These are phyloP conservation scores for Drosophila fungiperda DNA, from an alignment of 2,888 invertebrate genomes.

Conservation along the genomic window DNA sequence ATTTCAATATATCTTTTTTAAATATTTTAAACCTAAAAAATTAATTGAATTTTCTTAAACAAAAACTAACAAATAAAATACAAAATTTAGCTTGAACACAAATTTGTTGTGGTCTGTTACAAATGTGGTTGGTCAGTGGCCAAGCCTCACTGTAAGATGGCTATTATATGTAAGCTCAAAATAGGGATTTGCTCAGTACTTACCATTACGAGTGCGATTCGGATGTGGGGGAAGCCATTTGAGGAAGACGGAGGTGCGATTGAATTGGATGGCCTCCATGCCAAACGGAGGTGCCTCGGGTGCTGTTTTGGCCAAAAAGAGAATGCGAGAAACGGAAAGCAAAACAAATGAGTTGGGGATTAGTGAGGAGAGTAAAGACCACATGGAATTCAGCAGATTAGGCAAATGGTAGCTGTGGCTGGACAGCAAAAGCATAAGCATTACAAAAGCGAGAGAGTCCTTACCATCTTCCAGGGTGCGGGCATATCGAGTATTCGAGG, in stretches of 20 bases:
- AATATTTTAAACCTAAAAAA: not conserved
- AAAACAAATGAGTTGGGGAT: conserved; percentile 25
- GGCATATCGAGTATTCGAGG: conserved; percentile 92
- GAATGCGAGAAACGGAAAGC: not conserved
- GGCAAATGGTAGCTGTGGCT: conserved; percentile 13
- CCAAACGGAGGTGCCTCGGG: conserved; percentile 94
- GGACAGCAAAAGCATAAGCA: conserved; percentile 24
- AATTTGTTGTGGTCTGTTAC: not conserved
- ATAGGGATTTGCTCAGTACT: conserved; percentile 47
- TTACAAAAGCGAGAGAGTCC: conserved; percentile 53
- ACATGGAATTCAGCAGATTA: conserved; percentile 23
- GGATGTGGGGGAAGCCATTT: conserved; percentile 94
- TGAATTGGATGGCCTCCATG: conserved; percentile 93
- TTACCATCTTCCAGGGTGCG: conserved; percentile 94
- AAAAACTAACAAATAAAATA: not conserved
- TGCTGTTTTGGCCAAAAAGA: conserved; percentile 85
- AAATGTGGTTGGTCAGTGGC: not conserved
- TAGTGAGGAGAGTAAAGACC: conserved; percentile 15
- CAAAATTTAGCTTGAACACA: not conserved
- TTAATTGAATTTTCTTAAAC: not conserved
- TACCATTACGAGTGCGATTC: conserved; percentile 91
- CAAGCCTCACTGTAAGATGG: not conserved
- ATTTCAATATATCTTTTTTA: not conserved
- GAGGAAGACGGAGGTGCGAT: conserved; percentile 91
- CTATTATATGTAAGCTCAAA: not conserved